Percentiles rank a stretch among this genome's conserved stretches.
Conservation (phyloP, 2,797 vertebrate species). For the Parauchenoglanis ngamensis region DNA sequence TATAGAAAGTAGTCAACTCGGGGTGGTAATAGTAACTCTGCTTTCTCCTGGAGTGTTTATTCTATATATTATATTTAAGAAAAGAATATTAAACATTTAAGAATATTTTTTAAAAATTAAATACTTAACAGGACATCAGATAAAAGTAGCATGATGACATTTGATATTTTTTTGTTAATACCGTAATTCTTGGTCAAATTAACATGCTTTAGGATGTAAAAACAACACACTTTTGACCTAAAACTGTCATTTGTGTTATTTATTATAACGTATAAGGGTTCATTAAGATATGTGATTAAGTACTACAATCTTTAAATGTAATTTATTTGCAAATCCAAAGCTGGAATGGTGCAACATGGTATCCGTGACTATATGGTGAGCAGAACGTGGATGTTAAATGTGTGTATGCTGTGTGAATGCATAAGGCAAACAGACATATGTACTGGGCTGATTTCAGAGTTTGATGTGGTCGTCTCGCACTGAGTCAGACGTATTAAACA, state of each 20-base stretch:
- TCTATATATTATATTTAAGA: no score
- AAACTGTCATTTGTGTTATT: background rate
- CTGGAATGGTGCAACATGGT: background rate
- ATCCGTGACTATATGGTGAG: background rate
- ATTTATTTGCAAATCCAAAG: background rate
- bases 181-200: background rate
- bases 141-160: background rate
- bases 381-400: background rate
- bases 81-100: no score
- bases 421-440: background rate
- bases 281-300: background rate
- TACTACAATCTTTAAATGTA: background rate
- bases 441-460: constrained; percentile 11
- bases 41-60: no score
- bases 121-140: no score
- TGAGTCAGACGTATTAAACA: constrained; percentile 44
- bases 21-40: no score
- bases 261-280: background rate
- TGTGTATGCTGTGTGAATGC: background rate
- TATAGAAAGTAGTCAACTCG: background rate
- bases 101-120: no score
- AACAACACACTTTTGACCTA: background rate
- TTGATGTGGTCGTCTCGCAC: constrained; percentile 51
- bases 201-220: background rate
- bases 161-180: background rate